Evolutionary conservation across 2,113 vertebrate genomes (phyloP).

Genomic region (Perca schrenkii): DNA sequence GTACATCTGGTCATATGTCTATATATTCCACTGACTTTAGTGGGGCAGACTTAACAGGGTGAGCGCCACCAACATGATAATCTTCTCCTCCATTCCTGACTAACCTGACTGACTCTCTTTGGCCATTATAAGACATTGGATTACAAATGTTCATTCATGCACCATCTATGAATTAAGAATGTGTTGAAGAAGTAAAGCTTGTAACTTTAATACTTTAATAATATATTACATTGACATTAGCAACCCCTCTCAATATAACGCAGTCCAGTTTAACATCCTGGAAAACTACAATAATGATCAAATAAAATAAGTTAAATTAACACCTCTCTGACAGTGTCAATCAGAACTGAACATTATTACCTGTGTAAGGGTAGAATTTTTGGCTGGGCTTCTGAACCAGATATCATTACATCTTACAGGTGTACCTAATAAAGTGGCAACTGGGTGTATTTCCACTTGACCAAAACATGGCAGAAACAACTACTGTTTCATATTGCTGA

Average conservation of each 20-base stretch:
- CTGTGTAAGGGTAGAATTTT: no score
- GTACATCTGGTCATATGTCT: slow-evolving; percentile 30
- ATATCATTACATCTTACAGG: background rate
- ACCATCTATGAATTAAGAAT: background rate
- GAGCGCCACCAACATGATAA: background rate
- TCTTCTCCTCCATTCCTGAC: background rate
- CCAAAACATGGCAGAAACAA: background rate
- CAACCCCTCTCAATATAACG: background rate
- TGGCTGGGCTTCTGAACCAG: no score
- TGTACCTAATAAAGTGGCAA: background rate
- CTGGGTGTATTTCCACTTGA: background rate
- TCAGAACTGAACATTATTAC: no score
- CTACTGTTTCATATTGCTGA: background rate
- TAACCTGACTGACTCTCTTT: background rate
- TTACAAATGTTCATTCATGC: background rate
- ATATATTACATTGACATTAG: no score
- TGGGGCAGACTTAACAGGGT: background rate
- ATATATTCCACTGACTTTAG: background rate
- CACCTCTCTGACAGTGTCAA: no score
- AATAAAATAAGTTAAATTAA: no score
- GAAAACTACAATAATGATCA: background rate
- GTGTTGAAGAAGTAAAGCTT: background rate
- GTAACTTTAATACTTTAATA: background rate
- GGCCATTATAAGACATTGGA: background rate
- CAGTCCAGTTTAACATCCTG: background rate